Conservation (phyloP, 2,797 vertebrate genomes). For the Crax fasciolata region DNA sequence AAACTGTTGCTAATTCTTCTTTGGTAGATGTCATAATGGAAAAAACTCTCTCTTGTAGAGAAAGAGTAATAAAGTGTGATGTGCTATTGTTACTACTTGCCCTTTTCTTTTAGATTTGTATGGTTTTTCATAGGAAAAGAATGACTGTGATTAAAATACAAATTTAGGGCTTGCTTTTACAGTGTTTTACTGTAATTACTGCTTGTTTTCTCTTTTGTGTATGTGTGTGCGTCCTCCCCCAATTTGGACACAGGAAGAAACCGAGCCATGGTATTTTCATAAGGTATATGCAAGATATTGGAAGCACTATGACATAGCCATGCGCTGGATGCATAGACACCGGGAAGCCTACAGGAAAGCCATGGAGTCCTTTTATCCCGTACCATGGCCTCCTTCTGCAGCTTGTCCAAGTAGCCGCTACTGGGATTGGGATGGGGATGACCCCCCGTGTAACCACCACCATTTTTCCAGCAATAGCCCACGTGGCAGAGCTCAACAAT, state of each 20-base stretch:
- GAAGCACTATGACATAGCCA: slow-evolving; percentile 92
- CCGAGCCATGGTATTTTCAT: slow-evolving; percentile 85
- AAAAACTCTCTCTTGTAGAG: not conserved
- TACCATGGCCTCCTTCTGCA: not conserved
- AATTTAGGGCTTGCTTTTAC: not conserved
- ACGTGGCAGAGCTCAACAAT: not conserved
- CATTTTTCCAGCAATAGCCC: not conserved
- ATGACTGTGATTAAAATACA: not conserved
- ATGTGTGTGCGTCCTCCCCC: not conserved
- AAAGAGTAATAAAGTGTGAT: not conserved
- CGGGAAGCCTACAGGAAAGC: slow-evolving; percentile 88
- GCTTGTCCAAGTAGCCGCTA: slow-evolving; percentile 51
- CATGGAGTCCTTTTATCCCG: slow-evolving; percentile 80
- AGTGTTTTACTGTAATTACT: not conserved
- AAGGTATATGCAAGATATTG: slow-evolving; percentile 90
- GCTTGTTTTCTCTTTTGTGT: not conserved
- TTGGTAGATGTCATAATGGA: not conserved
- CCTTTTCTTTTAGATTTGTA: not conserved
- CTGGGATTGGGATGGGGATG: slow-evolving; percentile 70
- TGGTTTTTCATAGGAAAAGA: not conserved
- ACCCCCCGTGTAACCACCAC: not conserved
- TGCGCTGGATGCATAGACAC: slow-evolving; percentile 92
- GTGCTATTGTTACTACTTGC: not conserved
- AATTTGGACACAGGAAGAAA: not conserved
- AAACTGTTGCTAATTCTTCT: not conserved